Base-by-base conservation (phyloP, 2,113 vertebrate species). In the Neolamprologus kungweensis region DNA sequence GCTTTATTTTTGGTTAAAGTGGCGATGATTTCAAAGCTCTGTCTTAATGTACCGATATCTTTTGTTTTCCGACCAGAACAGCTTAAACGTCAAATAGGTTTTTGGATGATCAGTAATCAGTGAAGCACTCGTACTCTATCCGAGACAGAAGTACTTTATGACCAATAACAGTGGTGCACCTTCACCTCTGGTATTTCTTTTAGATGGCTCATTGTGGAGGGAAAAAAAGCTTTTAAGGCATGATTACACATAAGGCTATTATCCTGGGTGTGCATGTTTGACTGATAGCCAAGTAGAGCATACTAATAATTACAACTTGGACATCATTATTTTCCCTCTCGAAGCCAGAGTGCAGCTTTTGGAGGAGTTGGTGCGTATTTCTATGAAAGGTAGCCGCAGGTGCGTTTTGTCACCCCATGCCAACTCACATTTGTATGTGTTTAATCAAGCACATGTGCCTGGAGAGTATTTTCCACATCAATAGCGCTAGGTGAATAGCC, bases 391-490 rank as follows among this genome's bases (percentile, higher is more conserved):
- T 78, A 83, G 58, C 79, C 12, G 5, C 87, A 81, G 84, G 58
- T 91, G 93, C 8, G 7, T 88, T 85, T 82, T 53, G 54, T 60
- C 82, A 71, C 65, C 42, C 8, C 31, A 13, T 63, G 55, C 86
- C 85, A 84, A 88, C 45, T 85, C 87, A 63, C 81, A 85, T 91
- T 90, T 85, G 89, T 88, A 35, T 78, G 53, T 47, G 84, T 86
- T 92, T 80, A 88, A 91, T 91, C 63, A 85, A 93, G 79, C 93
- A 63, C 26, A 17, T 71, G 89, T 89, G 87, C 80, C 91, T 84
- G 90, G 60, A 86, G 88, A 89, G 73, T 63, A 57, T 92, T 94
- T 93, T 94, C 85, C 89, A 90, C 89, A 90, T 84, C 88, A 89
- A 63, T 75, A 54, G 85, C 37, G 12, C 10, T 40, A 86, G 80